phyloP scores from a whole-genome alignment of 2,797 vertebrate genomes.

The Ambastaia sidthimunki region DNA sequence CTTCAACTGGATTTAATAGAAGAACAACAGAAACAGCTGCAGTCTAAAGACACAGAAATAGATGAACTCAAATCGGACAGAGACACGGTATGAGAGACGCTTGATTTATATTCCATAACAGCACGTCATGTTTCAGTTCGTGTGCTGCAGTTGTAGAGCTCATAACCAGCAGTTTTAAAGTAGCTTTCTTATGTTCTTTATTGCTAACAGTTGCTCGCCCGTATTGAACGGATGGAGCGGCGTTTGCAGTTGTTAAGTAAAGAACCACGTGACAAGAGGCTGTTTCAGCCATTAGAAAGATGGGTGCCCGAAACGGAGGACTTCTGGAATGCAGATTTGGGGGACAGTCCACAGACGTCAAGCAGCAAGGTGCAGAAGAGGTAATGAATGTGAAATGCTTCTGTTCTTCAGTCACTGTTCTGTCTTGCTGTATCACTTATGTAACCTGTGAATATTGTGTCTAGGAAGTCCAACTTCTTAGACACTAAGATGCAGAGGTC shows the following conservation, averaged over 20 bases:
- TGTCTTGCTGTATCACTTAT: background rate
- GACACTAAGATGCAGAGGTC: slow-evolving; percentile 87
- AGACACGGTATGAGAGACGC: slow-evolving; percentile 83
- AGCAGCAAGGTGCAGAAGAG: slow-evolving; percentile 85
- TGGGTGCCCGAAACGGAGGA: slow-evolving; percentile 91
- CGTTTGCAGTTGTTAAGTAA: slow-evolving; percentile 97
- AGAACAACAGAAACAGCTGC: slow-evolving; percentile 95
- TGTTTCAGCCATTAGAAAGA: slow-evolving; percentile 86
- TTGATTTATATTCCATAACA: too few species aligned
- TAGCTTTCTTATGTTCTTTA: background rate
- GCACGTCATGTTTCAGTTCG: too few species aligned
- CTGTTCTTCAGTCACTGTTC: background rate
- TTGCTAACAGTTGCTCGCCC: slow-evolving; percentile 87
- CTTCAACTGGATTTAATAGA: slow-evolving; percentile 97
- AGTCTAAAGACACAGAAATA: slow-evolving; percentile 95
- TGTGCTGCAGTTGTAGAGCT: too few species aligned
- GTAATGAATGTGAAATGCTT: slow-evolving; percentile 67
- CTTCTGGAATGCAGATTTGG: slow-evolving; percentile 84
- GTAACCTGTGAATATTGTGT: slow-evolving; percentile 9
- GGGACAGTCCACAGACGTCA: slow-evolving; percentile 81
- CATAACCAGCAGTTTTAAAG: too few species aligned
- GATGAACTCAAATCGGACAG: slow-evolving; percentile 94
- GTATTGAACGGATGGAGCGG: slow-evolving; percentile 98
- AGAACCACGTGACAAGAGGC: slow-evolving; percentile 92
- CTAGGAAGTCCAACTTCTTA: slow-evolving; percentile 84